Percentiles rank a stretch among this genome's conserved stretches.
Evolutionary conservation across 2,113 vertebrate genomes (phyloP).

Genomic region (Datnioides undecimradiatus): DNA sequence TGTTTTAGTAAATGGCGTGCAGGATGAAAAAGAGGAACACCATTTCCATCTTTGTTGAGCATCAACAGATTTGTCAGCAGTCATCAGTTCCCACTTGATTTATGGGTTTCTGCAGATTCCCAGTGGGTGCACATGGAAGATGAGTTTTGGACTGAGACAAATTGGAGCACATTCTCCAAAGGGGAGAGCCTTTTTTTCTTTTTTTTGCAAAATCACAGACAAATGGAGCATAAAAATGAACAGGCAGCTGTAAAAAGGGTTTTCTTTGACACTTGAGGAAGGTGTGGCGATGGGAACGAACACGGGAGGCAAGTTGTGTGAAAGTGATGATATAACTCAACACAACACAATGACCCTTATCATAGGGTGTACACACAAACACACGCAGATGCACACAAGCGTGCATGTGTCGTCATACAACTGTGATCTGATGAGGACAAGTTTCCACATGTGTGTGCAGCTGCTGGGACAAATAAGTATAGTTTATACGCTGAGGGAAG

Average conservation of each 20-base stretch:
- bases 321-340: constrained; percentile 29
- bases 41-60: constrained; percentile 36
- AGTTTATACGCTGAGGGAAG: constrained; percentile 29
- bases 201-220: too few relatives aligned
- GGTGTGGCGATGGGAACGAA: neutral
- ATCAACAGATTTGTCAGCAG: constrained; percentile 41
- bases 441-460: constrained; percentile 60
- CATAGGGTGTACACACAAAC: constrained; percentile 23
- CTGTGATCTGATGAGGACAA: constrained; percentile 52
- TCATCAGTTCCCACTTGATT: constrained; percentile 43
- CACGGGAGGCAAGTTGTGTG: neutral
- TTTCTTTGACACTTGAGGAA: neutral
- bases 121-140: neutral
- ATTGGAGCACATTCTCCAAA: neutral
- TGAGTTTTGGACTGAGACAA: constrained; percentile 16
- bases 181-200: neutral
- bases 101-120: constrained; percentile 16
- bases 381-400: constrained; percentile 15
- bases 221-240: neutral
- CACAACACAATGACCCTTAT: constrained; percentile 23
- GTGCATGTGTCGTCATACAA: constrained; percentile 20
- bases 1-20: constrained; percentile 54
- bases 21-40: constrained; percentile 48
- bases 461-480: constrained; percentile 50
- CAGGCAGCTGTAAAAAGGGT: neutral